Evolutionary conservation across 2,113 vertebrate genomes (phyloP).

Genomic region (Macroglossus sobrinus): DNA sequence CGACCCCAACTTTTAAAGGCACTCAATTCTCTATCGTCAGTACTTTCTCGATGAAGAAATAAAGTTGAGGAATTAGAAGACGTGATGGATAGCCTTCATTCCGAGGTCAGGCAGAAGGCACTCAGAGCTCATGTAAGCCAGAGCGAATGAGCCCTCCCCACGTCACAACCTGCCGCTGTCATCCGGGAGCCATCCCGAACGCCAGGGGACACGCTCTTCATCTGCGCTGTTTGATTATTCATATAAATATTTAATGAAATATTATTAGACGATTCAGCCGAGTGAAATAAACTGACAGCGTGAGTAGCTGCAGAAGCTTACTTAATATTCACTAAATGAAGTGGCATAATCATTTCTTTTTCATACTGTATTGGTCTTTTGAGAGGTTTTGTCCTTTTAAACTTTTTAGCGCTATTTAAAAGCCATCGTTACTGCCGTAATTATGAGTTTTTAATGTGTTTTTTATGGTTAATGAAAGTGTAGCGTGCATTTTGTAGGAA

Average conservation of each 20-base stretch:
- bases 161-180: constrained; percentile 53
- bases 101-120: constrained; percentile 67
- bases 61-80: constrained; percentile 56
- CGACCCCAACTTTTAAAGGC: constrained; percentile 43
- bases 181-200: constrained; percentile 71
- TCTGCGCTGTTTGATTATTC: constrained; percentile 77
- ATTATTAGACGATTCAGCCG: constrained; percentile 79
- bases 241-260: constrained; percentile 81
- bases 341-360: constrained; percentile 72
- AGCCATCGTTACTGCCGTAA: constrained; percentile 29
- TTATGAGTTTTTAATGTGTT: constrained; percentile 48
- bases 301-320: constrained; percentile 52
- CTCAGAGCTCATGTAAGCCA: constrained; percentile 64
- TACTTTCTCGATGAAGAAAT: constrained; percentile 53
- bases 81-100: constrained; percentile 59
- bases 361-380: constrained; percentile 68
- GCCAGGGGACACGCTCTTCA: constrained; percentile 70
- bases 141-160: constrained; percentile 52
- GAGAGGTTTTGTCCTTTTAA: constrained; percentile 66
- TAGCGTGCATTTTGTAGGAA: background rate
- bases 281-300: constrained; percentile 76
- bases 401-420: constrained; percentile 70
- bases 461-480: constrained; percentile 51
- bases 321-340: constrained; percentile 75
- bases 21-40: constrained; percentile 55